Evolutionary conservation across 2,797 vertebrate species (phyloP).

Genomic region (Pachyuromys duprasi): DNA sequence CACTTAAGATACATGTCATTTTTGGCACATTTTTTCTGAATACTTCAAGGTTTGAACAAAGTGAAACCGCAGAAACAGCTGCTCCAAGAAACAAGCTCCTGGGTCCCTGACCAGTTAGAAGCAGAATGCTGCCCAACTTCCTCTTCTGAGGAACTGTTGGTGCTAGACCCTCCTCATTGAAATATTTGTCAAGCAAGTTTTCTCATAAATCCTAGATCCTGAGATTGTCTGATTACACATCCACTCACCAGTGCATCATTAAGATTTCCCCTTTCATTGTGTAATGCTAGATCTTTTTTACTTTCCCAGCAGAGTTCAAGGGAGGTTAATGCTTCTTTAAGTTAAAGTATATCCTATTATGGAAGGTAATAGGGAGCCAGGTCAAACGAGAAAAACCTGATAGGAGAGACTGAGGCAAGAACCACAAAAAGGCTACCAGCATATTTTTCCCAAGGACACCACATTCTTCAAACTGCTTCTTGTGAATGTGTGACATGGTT

Average conservation of each 20-base stretch:
- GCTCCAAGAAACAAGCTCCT: too few species aligned
- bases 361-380: neutral
- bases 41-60: neutral
- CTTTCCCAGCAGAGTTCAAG: conserved; percentile 8
- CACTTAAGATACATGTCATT: neutral
- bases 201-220: conserved; percentile 55
- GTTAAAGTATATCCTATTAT: neutral
- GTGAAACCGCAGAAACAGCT: neutral
- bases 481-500: neutral
- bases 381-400: conserved; percentile 67
- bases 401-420: neutral
- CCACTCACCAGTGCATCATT: conserved; percentile 66
- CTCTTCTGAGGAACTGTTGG: neutral
- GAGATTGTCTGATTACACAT: conserved; percentile 63
- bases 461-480: conserved; percentile 26
- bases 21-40: neutral
- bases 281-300: neutral
- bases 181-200: neutral
- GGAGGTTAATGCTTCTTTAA: neutral
- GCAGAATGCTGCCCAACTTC: too few species aligned
- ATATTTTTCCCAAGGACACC: neutral
- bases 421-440: neutral
- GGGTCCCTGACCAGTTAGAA: too few species aligned
- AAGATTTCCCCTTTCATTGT: conserved; percentile 27
- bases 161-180: neutral